phyloP scores from a whole-genome alignment of 2,113 vertebrate genomes.

The Alligator mississippiensis region DNA sequence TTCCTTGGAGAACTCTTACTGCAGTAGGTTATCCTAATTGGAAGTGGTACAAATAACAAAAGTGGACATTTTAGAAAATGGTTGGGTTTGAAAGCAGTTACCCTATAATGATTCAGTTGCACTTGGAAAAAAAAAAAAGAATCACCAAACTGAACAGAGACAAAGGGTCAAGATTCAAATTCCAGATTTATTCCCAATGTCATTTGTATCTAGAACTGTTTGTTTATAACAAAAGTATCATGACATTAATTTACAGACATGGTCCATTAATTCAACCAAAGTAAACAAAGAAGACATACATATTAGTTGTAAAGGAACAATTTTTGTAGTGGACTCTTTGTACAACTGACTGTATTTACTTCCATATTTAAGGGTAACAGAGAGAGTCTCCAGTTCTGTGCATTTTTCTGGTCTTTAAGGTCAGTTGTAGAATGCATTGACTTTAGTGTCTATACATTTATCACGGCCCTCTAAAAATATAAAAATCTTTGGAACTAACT shows the following conservation, averaged over 20 bases:
- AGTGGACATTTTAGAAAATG: neutral
- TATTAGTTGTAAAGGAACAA: neutral
- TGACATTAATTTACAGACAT: neutral
- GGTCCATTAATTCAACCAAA: neutral
- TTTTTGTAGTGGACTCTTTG: neutral
- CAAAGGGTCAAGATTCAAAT: neutral
- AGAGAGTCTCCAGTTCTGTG: neutral
- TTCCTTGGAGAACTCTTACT: neutral
- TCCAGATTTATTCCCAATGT: neutral
- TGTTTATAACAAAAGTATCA: neutral
- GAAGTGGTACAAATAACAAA: neutral
- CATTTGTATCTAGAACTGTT: neutral
- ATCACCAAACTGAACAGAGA: neutral
- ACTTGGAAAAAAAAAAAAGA: neutral
- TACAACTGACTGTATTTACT: neutral
- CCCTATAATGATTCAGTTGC: neutral
- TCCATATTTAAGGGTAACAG: neutral
- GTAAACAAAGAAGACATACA: constrained; percentile 8
- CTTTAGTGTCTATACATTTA: constrained; percentile 40
- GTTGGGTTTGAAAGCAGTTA: neutral
- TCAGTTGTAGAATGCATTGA: neutral
- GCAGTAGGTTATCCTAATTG: neutral
- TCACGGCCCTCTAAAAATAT: neutral
- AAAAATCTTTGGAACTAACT: neutral
- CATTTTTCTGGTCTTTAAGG: neutral